Percentiles rank a stretch among this genome's conserved stretches.
Evolutionary conservation across 2,113 vertebrate genomes (phyloP).

Genomic region (Campylomormyrus tamandua): DNA sequence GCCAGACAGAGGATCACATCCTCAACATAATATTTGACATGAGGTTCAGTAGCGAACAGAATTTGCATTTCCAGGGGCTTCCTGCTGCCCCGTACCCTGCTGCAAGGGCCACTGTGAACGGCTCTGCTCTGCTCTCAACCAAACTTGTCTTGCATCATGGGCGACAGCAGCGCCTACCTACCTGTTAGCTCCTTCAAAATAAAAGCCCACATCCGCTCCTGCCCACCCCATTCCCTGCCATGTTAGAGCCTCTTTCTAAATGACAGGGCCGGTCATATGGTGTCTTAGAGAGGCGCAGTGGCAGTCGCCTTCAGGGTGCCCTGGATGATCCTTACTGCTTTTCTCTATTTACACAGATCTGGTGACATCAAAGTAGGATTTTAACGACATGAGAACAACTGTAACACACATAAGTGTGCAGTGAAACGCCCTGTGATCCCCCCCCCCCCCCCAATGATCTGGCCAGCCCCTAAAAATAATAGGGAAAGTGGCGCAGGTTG

Average conservation of each 20-base stretch:
- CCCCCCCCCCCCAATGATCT: not conserved
- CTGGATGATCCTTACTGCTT: not conserved
- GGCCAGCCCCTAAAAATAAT: not conserved
- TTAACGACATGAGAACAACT: not conserved
- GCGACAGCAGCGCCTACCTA: not conserved
- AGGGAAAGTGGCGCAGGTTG: not conserved
- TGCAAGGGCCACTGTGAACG: not conserved
- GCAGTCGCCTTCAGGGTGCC: not conserved
- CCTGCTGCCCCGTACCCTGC: not conserved
- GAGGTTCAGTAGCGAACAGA: not conserved
- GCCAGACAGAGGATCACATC: not conserved
- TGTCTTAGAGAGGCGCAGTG: not conserved
- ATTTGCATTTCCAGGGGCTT: not conserved
- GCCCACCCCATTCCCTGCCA: not conserved
- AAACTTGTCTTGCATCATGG: not conserved
- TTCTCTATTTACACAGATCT: not conserved
- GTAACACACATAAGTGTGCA: not conserved
- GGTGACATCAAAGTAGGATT: not conserved
- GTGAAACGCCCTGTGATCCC: not conserved
- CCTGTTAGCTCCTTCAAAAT: not conserved
- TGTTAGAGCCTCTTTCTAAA: not conserved
- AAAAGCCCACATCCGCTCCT: not conserved
- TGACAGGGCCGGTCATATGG: not conserved
- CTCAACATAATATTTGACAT: not conserved
- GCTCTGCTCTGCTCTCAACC: not conserved